Percentiles rank a stretch among this genome's conserved stretches.
These are phyloP conservation scores for Tachyglossus aculeatus DNA, from an alignment of 2,797 vertebrate genomes.

Conservation along the genomic window DNA sequence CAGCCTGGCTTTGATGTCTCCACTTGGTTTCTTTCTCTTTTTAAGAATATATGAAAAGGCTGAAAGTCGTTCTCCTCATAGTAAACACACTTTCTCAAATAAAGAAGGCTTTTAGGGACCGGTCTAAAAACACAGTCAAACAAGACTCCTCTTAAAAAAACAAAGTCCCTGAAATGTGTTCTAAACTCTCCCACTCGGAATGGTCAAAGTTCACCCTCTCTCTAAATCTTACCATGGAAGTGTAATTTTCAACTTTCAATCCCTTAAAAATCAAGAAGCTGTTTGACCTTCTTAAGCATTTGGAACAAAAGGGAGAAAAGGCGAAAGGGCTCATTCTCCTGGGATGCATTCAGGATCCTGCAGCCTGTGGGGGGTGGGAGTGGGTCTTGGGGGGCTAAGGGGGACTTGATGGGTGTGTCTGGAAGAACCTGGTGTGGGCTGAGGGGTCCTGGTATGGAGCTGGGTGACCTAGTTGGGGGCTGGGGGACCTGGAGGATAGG, in stretches of 20 bases:
- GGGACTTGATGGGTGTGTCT: no score
- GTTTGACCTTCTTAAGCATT: background rate
- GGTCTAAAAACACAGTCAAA: conserved; percentile 45
- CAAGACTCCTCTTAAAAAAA: conserved; percentile 43
- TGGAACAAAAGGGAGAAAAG: background rate
- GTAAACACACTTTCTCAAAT: conserved; percentile 33
- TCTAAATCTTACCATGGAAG: background rate
- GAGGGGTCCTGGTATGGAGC: no score
- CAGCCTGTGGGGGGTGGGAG: no score
- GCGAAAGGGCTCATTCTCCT: no score
- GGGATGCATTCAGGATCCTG: no score
- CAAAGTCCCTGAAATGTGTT: conserved; percentile 27
- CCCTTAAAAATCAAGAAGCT: conserved; percentile 19
- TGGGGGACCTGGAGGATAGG: no score
- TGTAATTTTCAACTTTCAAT: conserved; percentile 16
- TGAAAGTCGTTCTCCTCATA: conserved; percentile 31
- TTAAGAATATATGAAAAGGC: background rate
- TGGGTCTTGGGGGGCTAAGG: no score
- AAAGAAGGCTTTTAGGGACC: conserved; percentile 56
- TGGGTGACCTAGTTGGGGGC: no score
- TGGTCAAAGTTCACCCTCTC: conserved; percentile 26
- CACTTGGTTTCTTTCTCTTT: conserved; percentile 37
- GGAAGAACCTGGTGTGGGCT: no score
- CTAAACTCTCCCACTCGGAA: conserved; percentile 22
- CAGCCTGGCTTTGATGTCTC: conserved; percentile 58